These are phyloP conservation scores for Pachycephala philippinensis DNA, from an alignment of 2,113 vertebrate genomes.

Conservation along the genomic window DNA sequence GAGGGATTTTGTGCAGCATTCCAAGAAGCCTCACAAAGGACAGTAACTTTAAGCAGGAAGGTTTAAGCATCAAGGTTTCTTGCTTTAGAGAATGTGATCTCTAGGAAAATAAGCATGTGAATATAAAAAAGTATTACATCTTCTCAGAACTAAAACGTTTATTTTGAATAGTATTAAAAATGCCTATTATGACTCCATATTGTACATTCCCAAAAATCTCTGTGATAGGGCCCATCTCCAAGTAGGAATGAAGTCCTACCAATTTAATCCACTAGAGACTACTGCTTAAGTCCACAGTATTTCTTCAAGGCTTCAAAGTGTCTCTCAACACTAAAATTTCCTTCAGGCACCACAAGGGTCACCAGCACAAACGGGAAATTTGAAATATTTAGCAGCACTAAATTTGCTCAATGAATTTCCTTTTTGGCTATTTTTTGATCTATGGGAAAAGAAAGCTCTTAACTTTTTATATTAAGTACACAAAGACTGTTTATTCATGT, in stretches of 20 bases:
- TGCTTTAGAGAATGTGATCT: neutral
- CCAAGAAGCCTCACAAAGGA: neutral
- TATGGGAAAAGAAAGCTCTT: neutral
- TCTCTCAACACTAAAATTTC: neutral
- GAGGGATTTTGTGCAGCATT: neutral
- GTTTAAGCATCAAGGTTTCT: neutral
- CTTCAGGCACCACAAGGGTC: neutral
- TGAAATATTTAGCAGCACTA: neutral
- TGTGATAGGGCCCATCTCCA: neutral
- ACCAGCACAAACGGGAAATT: neutral
- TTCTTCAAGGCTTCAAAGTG: neutral
- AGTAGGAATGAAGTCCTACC: neutral
- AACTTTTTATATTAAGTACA: neutral
- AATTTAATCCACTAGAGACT: neutral
- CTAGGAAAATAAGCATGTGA: neutral
- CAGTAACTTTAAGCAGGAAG: neutral
- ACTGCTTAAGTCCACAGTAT: neutral
- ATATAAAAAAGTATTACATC: neutral
- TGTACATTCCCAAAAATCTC: neutral
- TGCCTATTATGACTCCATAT: neutral
- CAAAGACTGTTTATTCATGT: neutral
- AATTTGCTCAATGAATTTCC: neutral
- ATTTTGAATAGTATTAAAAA: neutral
- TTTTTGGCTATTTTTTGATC: slow-evolving; percentile 4
- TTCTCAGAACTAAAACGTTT: neutral